phyloP scores from a whole-genome alignment of 2,797 vertebrate species.

The Acrocephalus scirpaceus region DNA sequence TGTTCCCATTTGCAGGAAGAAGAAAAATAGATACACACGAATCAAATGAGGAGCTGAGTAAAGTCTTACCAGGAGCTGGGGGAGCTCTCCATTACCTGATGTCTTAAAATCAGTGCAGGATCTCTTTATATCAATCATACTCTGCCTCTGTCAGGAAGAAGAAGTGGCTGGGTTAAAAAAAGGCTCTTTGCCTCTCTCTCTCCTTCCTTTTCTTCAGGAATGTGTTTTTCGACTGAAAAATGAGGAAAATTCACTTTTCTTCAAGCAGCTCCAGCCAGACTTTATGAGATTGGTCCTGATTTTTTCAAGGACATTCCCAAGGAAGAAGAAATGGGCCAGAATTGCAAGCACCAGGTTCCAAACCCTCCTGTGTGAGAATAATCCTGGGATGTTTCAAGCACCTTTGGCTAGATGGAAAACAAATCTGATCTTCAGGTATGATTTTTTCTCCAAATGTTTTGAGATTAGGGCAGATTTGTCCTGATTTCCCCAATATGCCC shows the following conservation, averaged over 20 bases:
- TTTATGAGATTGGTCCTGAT: background rate
- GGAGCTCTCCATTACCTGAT: slow-evolving; percentile 1
- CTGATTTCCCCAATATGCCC: background rate
- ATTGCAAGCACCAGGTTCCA: background rate
- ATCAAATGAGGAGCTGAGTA: background rate
- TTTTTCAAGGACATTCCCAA: background rate
- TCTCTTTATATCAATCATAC: slow-evolving; percentile 12
- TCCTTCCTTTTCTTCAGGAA: background rate
- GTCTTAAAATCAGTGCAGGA: background rate
- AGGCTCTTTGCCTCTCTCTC: background rate
- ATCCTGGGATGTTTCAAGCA: background rate
- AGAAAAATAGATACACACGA: background rate
- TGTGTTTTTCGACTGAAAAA: background rate
- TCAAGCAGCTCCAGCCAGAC: background rate
- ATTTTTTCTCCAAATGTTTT: background rate
- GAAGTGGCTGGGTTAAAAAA: background rate
- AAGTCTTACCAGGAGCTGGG: background rate
- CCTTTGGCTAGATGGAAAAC: background rate
- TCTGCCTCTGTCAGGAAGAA: background rate
- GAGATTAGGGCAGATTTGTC: background rate
- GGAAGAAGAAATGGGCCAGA: background rate
- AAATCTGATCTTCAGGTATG: background rate
- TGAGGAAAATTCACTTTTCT: background rate
- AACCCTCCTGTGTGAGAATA: background rate
- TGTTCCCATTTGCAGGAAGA: background rate